Evolutionary conservation across 1,140 invertebrate genomes (phyloP).

Genomic region (Callitettix versicolor): DNA sequence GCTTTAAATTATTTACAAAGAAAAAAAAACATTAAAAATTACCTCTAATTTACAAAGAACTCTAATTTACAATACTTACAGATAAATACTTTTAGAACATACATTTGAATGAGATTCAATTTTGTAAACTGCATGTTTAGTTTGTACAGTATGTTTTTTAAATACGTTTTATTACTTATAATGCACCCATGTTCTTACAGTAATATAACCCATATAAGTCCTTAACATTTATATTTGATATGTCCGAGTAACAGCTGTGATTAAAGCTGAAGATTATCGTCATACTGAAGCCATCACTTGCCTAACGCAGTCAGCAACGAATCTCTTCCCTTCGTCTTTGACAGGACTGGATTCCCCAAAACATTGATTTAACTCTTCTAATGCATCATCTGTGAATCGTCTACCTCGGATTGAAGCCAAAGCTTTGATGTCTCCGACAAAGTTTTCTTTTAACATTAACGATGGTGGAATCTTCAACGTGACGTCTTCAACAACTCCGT

Average conservation of each 20-base stretch:
- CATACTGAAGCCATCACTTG: constrained; percentile 19
- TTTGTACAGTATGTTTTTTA: too few relatives aligned
- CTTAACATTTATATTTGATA: too few relatives aligned
- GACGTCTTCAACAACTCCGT: constrained; percentile 25
- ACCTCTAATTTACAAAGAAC: too few relatives aligned
- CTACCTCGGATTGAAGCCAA: constrained; percentile 21
- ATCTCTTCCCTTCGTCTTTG: constrained; percentile 9
- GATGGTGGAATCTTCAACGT: constrained; percentile 22
- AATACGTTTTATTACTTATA: too few relatives aligned
- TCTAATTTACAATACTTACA: too few relatives aligned
- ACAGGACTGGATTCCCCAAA: constrained; percentile 7
- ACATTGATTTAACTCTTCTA: constrained; percentile 15
- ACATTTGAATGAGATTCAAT: too few relatives aligned
- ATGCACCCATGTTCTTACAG: too few relatives aligned
- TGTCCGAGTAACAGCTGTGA: constrained; percentile 7
- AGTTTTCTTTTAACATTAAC: constrained; percentile 12
- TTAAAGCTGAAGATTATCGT: constrained; percentile 2
- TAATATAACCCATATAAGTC: not conserved
- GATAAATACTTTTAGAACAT: too few relatives aligned
- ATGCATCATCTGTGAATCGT: constrained; percentile 22
- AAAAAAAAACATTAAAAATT: too few relatives aligned
- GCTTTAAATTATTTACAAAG: too few relatives aligned
- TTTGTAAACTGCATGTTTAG: too few relatives aligned
- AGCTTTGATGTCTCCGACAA: constrained; percentile 18
- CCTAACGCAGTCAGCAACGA: constrained; percentile 21